Base-by-base conservation (phyloP, 2,113 vertebrate species). In the Butastur rufipennis region DNA sequence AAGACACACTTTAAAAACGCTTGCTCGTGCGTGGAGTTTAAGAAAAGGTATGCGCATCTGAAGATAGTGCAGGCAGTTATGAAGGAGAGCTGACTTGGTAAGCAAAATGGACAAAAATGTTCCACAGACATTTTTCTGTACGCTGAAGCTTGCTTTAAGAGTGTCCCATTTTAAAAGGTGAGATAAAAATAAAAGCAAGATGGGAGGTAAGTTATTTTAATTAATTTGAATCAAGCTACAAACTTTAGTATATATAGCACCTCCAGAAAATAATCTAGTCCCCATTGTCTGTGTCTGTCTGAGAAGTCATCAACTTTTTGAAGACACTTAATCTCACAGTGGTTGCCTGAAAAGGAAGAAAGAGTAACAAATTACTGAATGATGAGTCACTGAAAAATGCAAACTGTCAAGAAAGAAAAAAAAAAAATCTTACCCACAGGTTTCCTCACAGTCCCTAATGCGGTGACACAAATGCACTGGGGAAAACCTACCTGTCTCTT, bases 201-300 rank as follows among this genome's bases (percentile, higher is more conserved):
- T 47, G 20, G 15, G 26, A 89, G 6, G 20, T 19, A 71, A 75
- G 18, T 68, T 68, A 68, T 75, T 94, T 86, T 56, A 40, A 81
- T 18, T 61, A 5, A 63, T 68, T 97, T 91, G 62, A 97, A 96
- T 97, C 67, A 96, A 71, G 59, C 31, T 68, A 40, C 59, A 71
- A 95, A 91, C 92, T 98, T 98, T 4, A 98, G 38, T 56, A 97
- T 27, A 93, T 98, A 97, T 0, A 98, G 72, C 18, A 96, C 96
- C 67, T 98, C 98, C 66, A 98, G 71, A 65, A 98, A 71, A 94
- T 73, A 98, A 96, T 98, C 98, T 40, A 98, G 61, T 55, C 97
- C 98, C 98, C 98, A 98, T 3, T 66, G 53, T 70, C 80, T 98
- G 40, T 97, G 97, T 68, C 0, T 55, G 14, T 98, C 97, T 10